phyloP scores from a whole-genome alignment of 1,140 invertebrate species.

The Achroia grisella region DNA sequence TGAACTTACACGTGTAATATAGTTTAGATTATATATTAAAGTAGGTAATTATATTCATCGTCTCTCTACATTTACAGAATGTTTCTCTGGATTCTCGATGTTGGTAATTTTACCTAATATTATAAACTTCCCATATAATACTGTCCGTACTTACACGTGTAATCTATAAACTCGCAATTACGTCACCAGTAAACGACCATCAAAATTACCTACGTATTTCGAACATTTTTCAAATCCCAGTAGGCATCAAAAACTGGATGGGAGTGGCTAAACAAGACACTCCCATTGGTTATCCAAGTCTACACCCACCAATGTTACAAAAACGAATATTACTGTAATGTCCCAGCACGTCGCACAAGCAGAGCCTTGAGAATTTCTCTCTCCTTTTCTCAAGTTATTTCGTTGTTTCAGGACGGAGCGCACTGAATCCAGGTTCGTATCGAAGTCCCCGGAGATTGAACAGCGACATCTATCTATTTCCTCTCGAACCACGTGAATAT shows the following conservation, averaged over 20 bases:
- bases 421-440: conserved; percentile 50
- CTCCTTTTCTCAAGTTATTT: conserved; percentile 58
- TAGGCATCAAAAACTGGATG: conserved; percentile 64
- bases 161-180: conserved; percentile 52
- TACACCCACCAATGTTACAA: conserved; percentile 54
- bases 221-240: conserved; percentile 67
- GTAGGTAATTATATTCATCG: too few relatives aligned
- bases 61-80: too few relatives aligned
- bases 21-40: too few relatives aligned
- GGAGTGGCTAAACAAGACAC: conserved; percentile 52
- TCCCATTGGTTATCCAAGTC: conserved; percentile 48
- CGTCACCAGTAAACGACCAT: conserved; percentile 59
- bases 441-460: conserved; percentile 32
- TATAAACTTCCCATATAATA: too few relatives aligned
- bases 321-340: conserved; percentile 47
- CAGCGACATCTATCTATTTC: conserved; percentile 38
- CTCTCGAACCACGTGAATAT: conserved; percentile 22
- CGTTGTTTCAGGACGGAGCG: conserved; percentile 61
- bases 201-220: conserved; percentile 64
- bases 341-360: conserved; percentile 35
- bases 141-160: too few relatives aligned
- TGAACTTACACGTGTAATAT: too few relatives aligned
- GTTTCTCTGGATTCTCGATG: too few relatives aligned
- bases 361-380: conserved; percentile 67
- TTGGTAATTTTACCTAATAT: too few relatives aligned